These are phyloP conservation scores for Anthopleura xanthogrammica DNA, from an alignment of 92 coral and sea anemone species.

Conservation along the genomic window DNA sequence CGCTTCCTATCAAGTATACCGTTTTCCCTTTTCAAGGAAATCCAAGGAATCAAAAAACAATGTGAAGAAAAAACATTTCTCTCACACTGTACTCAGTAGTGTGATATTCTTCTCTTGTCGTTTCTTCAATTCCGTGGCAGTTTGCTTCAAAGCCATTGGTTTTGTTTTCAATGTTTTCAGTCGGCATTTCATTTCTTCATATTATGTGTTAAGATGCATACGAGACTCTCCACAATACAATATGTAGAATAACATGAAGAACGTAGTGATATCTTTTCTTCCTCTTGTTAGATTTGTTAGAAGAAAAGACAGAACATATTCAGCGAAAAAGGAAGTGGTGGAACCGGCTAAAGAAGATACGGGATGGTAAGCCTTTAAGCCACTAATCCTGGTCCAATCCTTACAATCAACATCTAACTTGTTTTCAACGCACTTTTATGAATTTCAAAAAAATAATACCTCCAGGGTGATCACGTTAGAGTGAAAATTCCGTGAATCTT, in stretches of 20 bases:
- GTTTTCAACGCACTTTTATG: neutral
- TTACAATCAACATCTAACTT: neutral
- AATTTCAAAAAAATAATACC: neutral
- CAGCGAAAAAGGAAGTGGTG: conserved; percentile 7
- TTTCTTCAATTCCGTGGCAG: neutral
- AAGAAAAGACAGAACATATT: conserved; percentile 14
- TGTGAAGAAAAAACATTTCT: too few species aligned
- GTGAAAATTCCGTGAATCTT: neutral
- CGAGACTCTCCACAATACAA: too few species aligned
- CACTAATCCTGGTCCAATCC: neutral
- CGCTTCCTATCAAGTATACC: too few species aligned
- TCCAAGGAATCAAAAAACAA: too few species aligned
- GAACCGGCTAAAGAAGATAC: neutral
- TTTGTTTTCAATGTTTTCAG: too few species aligned
- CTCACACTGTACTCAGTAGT: too few species aligned
- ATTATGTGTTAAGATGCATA: too few species aligned
- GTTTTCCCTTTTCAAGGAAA: too few species aligned
- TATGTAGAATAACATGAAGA: neutral
- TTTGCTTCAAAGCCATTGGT: neutral
- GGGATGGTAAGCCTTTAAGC: conserved; percentile 12
- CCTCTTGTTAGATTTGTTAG: conserved; percentile 3
- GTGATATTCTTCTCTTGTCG: too few species aligned
- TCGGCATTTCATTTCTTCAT: too few species aligned
- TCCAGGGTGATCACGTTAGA: neutral
- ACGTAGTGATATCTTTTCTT: neutral